These are phyloP conservation scores for Acronicta leporina DNA, from an alignment of 2,888 invertebrate genomes.

Conservation along the genomic window DNA sequence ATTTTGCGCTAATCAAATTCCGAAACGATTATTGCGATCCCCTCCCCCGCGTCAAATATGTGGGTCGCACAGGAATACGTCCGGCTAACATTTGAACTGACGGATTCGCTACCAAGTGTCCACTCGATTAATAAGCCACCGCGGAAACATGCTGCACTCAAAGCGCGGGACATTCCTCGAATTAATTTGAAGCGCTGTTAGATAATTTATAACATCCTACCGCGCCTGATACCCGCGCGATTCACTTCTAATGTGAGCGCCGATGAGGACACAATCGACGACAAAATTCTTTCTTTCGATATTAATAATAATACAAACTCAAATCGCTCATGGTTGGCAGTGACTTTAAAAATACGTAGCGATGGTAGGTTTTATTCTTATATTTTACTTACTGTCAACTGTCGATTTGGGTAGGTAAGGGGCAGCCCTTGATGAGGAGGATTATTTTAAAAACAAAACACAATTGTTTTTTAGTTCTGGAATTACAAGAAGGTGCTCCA, in stretches of 20 bases:
- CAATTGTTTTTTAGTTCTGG: no score
- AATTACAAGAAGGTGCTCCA: not conserved
- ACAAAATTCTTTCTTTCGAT: constrained; percentile 43
- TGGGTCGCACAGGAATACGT: constrained; percentile 54
- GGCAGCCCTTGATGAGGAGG: no score
- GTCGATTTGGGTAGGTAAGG: no score
- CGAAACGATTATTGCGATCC: constrained; percentile 51
- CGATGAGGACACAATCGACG: constrained; percentile 52
- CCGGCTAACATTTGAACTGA: constrained; percentile 68
- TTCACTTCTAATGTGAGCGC: constrained; percentile 62
- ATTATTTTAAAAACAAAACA: no score
- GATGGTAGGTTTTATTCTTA: no score
- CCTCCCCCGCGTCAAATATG: constrained; percentile 30
- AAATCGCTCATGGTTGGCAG: no score
- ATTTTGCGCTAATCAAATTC: constrained; percentile 61
- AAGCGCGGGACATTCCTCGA: constrained; percentile 80
- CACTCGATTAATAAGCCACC: constrained; percentile 83
- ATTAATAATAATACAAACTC: not conserved
- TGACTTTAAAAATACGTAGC: no score
- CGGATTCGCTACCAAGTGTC: constrained; percentile 83
- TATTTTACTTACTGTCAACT: no score
- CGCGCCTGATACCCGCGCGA: constrained; percentile 68
- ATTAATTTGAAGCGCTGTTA: constrained; percentile 88
- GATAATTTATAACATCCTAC: constrained; percentile 89
- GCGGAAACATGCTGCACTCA: constrained; percentile 81